phyloP scores from a whole-genome alignment of 2,113 vertebrate genomes.

The Catharus minimus region DNA sequence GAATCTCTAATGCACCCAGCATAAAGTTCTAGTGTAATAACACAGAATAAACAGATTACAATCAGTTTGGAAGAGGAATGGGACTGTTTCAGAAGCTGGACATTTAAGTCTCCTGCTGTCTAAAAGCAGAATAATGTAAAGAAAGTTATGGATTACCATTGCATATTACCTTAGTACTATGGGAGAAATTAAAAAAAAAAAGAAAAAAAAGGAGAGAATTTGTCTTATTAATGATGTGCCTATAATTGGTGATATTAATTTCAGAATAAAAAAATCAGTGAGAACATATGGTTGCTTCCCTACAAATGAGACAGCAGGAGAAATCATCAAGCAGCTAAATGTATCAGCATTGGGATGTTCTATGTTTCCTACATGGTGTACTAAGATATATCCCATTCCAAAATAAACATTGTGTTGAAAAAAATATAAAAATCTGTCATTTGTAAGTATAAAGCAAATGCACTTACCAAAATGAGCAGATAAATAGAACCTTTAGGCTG shows the following conservation, averaged over 20 bases:
- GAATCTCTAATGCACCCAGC: background rate
- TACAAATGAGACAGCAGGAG: background rate
- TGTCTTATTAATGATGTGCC: background rate
- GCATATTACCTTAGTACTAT: background rate
- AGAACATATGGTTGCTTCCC: background rate
- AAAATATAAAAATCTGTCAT: rapidly evolving
- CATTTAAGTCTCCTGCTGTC: background rate
- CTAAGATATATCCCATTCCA: background rate
- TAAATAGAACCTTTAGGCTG: background rate
- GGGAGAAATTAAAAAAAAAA: background rate
- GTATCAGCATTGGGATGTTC: background rate
- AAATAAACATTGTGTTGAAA: background rate
- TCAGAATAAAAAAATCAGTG: background rate
- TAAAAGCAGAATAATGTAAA: background rate
- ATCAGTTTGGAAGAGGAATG: background rate
- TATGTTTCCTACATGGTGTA: background rate
- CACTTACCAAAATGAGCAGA: background rate
- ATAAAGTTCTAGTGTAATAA: background rate
- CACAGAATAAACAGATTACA: background rate
- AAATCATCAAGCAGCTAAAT: background rate
- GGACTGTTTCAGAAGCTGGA: background rate
- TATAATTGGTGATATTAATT: background rate
- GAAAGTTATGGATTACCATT: background rate
- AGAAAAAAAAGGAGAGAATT: background rate
- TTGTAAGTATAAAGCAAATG: background rate